Evolutionary conservation across 2,113 vertebrate genomes (phyloP).

Genomic region (Poicephalus meyeri): DNA sequence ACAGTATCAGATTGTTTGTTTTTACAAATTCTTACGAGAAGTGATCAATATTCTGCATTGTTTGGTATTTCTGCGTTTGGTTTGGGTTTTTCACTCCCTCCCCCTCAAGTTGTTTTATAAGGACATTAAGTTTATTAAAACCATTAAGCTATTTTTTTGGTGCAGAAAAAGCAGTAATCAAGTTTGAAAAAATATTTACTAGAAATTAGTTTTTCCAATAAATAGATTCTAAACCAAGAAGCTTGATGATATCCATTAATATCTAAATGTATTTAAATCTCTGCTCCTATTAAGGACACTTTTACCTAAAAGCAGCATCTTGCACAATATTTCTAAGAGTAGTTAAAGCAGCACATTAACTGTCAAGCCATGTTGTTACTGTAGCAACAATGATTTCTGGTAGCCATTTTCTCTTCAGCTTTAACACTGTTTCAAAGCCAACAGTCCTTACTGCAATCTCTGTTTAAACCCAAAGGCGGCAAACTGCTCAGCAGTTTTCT

Average conservation of each 20-base stretch:
- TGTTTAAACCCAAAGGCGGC: not conserved
- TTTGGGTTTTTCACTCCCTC: not conserved
- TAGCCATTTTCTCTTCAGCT: conserved; percentile 64
- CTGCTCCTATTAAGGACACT: not conserved
- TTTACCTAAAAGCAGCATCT: not conserved
- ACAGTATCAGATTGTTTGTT: not conserved
- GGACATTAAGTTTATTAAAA: not conserved
- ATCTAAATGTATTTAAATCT: not conserved
- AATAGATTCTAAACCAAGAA: not conserved
- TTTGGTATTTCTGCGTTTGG: accelerated
- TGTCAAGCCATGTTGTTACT: conserved; percentile 48
- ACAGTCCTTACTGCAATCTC: not conserved
- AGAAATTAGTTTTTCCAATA: not conserved
- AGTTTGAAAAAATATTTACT: not conserved
- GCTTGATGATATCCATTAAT: not conserved
- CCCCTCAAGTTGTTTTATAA: not conserved
- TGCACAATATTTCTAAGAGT: not conserved
- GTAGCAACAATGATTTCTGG: conserved; percentile 49
- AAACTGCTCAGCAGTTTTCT: not conserved
- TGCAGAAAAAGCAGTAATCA: not conserved
- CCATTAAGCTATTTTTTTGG: not conserved
- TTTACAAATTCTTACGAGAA: not conserved
- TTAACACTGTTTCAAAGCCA: conserved; percentile 7
- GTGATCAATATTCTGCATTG: not conserved
- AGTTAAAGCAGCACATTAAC: conserved; percentile 20